These are phyloP conservation scores for Malurus cyaneus DNA, from an alignment of 2,113 vertebrate genomes.

Conservation along the genomic window DNA sequence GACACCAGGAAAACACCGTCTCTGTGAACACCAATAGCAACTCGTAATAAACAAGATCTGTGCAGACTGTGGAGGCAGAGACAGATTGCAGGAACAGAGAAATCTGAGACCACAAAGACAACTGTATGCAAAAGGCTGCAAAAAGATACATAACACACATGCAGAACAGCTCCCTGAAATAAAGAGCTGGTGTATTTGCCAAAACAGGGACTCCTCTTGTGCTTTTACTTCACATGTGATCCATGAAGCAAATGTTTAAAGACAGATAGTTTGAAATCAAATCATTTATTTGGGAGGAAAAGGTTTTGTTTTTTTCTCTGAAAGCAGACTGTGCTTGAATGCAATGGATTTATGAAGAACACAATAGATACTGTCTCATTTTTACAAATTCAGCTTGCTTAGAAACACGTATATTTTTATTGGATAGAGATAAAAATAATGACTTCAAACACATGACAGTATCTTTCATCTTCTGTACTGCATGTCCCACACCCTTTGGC, in stretches of 20 bases:
- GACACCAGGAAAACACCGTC: background rate
- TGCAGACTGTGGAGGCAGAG: background rate
- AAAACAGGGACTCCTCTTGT: background rate
- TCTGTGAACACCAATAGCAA: background rate
- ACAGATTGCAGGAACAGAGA: background rate
- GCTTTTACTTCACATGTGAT: background rate
- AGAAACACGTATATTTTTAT: background rate
- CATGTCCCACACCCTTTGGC: background rate
- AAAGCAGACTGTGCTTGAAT: background rate
- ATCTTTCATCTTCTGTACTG: background rate
- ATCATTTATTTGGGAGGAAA: background rate
- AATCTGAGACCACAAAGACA: background rate
- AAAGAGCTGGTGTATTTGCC: background rate
- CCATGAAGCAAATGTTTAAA: background rate
- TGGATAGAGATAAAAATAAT: conserved; percentile 11
- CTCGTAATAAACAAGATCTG: background rate
- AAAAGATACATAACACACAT: background rate
- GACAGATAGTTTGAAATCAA: background rate
- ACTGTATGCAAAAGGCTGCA: background rate
- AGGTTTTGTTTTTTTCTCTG: background rate
- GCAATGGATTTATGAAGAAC: background rate
- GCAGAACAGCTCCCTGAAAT: background rate
- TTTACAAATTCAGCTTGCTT: background rate
- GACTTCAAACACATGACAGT: background rate
- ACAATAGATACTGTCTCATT: background rate